A percentile compares a stretch with the other conserved stretches of the same genome.
Conservation (phyloP, 2,113 vertebrate species). For the Sclerurus mexicanus region DNA sequence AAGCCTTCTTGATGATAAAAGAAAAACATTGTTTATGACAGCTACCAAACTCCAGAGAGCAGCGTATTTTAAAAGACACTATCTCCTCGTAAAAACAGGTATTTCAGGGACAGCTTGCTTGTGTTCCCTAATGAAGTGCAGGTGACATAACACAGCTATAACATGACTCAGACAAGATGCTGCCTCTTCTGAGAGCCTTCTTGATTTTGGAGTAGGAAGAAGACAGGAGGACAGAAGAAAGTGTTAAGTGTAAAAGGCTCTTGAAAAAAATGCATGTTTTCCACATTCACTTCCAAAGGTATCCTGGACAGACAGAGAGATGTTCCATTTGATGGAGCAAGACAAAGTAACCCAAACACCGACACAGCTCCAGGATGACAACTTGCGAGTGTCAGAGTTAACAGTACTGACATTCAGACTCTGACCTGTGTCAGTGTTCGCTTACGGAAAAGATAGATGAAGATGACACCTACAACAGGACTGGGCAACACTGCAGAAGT, state of each 20-base stretch:
- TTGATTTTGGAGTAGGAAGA: neutral
- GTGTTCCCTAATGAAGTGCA: conserved; percentile 6
- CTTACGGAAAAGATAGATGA: neutral
- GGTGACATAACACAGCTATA: conserved; percentile 9
- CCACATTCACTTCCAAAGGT: neutral
- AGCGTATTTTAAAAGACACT: conserved; percentile 26
- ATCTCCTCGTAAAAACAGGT: conserved; percentile 38
- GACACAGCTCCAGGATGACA: neutral
- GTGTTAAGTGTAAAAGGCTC: neutral
- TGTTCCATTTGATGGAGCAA: neutral
- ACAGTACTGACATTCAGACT: neutral
- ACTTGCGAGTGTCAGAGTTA: neutral
- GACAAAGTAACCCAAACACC: neutral
- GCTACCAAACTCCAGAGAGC: conserved; percentile 17
- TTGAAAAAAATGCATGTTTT: neutral
- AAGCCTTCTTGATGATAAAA: conserved; percentile 13
- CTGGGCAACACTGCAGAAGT: neutral
- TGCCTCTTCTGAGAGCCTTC: neutral
- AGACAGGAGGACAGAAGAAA: neutral
- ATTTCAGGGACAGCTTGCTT: conserved; percentile 51
- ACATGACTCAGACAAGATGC: conserved; percentile 2
- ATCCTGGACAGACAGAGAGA: neutral
- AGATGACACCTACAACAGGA: neutral
- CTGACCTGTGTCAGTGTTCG: neutral
- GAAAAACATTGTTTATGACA: neutral